These are phyloP conservation scores for Mesembrinibis cayennensis DNA, from an alignment of 2,113 vertebrate genomes.

Conservation along the genomic window DNA sequence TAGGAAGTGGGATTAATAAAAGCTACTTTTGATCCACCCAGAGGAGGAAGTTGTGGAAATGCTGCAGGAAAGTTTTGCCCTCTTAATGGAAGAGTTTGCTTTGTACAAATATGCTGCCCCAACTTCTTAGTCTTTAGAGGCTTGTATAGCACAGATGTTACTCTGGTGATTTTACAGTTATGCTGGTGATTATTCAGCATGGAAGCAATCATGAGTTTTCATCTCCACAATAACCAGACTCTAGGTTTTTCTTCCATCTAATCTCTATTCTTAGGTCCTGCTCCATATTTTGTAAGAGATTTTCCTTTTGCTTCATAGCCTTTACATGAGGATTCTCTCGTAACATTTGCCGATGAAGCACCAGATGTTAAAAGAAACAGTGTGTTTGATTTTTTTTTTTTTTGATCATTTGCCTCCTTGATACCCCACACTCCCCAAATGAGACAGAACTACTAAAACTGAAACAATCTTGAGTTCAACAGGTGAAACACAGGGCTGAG, in stretches of 20 bases:
- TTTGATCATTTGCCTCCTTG: background rate
- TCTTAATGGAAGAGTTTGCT: conserved; percentile 17
- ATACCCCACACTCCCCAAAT: rapidly evolving
- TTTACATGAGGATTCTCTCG: background rate
- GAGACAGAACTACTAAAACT: background rate
- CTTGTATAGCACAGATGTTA: background rate
- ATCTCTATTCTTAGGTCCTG: background rate
- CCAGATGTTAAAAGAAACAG: background rate
- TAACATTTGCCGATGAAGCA: background rate
- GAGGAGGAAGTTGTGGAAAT: conserved; percentile 48
- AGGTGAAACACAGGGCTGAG: background rate
- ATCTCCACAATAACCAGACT: background rate
- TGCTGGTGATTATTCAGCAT: background rate
- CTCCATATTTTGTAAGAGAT: background rate
- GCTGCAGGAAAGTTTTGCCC: conserved; percentile 35
- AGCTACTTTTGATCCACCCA: conserved; percentile 54
- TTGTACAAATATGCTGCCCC: background rate
- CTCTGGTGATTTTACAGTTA: conserved; percentile 10
- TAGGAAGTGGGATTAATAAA: conserved; percentile 56
- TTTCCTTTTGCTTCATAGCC: background rate
- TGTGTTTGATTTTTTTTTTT: background rate
- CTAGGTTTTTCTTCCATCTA: background rate
- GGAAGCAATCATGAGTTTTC: background rate
- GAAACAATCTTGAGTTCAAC: background rate
- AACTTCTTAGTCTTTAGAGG: background rate